These are phyloP conservation scores for Eilema caniola DNA, from an alignment of 2,888 invertebrate genomes.

Conservation along the genomic window DNA sequence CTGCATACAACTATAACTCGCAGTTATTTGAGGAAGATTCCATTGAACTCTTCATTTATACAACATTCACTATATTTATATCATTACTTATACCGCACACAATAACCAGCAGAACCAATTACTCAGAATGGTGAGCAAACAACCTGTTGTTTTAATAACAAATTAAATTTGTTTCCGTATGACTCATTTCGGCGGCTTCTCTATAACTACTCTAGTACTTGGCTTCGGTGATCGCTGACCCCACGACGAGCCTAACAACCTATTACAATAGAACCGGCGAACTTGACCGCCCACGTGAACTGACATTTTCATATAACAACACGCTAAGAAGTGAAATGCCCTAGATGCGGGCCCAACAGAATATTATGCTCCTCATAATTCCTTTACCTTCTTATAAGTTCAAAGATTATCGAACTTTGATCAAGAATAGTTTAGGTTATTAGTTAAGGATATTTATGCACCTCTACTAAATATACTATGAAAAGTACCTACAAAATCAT, in stretches of 20 bases:
- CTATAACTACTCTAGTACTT: constrained; percentile 63
- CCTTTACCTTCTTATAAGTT: neutral
- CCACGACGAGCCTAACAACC: constrained; percentile 65
- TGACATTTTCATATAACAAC: constrained; percentile 62
- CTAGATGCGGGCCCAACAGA: constrained; percentile 34
- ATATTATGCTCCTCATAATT: neutral
- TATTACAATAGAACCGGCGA: constrained; percentile 70
- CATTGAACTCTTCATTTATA: constrained; percentile 52
- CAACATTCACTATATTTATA: constrained; percentile 53
- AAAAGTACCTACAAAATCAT: too few relatives aligned
- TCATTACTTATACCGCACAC: constrained; percentile 67
- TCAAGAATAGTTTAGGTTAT: neutral
- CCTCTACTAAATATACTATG: too few relatives aligned
- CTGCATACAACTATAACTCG: constrained; percentile 48
- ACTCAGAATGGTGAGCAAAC: constrained; percentile 74
- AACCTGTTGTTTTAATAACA: constrained; percentile 69
- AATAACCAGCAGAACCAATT: constrained; percentile 61
- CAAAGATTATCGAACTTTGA: neutral
- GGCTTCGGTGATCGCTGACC: constrained; percentile 75
- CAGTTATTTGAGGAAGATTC: constrained; percentile 49
- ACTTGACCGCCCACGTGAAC: constrained; percentile 81
- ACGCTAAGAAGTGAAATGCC: constrained; percentile 34
- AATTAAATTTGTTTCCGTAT: constrained; percentile 64
- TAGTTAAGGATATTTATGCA: too few relatives aligned
- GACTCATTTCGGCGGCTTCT: constrained; percentile 71